Conservation (phyloP, 2,113 vertebrate species). For the Zapus hudsonius region DNA sequence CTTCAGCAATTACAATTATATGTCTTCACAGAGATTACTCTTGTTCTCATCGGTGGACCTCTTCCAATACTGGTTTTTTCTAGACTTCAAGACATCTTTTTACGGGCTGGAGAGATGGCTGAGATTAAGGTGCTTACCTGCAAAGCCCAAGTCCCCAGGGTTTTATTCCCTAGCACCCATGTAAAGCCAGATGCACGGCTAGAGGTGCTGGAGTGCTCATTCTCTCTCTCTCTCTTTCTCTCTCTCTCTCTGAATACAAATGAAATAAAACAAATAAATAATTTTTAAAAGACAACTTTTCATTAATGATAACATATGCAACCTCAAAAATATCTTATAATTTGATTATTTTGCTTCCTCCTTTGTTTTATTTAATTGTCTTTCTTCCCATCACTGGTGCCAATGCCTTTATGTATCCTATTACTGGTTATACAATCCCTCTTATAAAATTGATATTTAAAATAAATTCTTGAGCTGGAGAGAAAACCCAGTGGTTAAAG, state of each 20-base stretch:
- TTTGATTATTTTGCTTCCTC: background rate
- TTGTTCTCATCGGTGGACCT: background rate
- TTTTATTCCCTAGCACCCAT: no score
- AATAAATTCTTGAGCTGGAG: no score
- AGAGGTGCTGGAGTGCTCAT: no score
- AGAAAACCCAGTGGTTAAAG: no score
- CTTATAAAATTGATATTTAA: background rate
- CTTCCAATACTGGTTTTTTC: background rate
- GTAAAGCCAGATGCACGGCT: no score
- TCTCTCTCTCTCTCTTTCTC: no score
- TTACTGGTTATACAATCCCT: background rate
- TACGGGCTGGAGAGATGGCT: no score
- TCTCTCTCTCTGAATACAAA: no score
- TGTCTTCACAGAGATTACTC: background rate
- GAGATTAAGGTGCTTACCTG: no score
- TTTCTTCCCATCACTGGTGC: background rate
- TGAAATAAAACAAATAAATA: no score
- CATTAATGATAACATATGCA: background rate
- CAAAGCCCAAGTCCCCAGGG: no score
- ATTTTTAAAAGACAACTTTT: no score
- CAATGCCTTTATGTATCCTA: background rate
- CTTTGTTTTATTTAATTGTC: background rate
- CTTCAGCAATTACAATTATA: background rate
- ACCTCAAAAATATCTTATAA: background rate
- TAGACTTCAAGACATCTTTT: background rate